These are phyloP conservation scores for Cepphus grylle DNA, from an alignment of 2,113 vertebrate genomes.

Conservation along the genomic window DNA sequence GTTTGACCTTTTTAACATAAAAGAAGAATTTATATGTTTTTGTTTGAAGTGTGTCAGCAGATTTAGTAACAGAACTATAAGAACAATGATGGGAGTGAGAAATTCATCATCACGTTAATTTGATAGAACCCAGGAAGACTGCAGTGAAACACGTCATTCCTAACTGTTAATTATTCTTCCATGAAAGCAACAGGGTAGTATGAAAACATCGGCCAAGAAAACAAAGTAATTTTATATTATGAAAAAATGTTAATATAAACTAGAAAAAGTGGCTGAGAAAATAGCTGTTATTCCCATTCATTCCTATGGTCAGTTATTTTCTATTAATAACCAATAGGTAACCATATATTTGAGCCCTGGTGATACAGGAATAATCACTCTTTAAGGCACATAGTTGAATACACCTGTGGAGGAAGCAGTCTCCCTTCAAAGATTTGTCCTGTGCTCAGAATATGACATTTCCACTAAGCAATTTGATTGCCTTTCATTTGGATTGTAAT, in stretches of 20 bases:
- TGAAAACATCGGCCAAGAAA: neutral
- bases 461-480: neutral
- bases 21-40: neutral
- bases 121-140: neutral
- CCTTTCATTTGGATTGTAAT: neutral
- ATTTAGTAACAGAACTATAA: neutral
- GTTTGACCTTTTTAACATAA: neutral
- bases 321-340: neutral
- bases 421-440: neutral
- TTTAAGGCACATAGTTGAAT: neutral
- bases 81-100: neutral
- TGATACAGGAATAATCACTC: neutral
- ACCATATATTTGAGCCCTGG: neutral
- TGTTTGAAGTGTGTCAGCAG: neutral
- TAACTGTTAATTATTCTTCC: neutral
- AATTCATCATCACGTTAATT: neutral
- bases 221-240: neutral
- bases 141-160: neutral
- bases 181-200: neutral
- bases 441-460: neutral
- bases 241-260: neutral
- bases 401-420: neutral
- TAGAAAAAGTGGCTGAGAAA: neutral
- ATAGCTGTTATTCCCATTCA: neutral
- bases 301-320: neutral